Evolutionary conservation across 2,113 vertebrate genomes (phyloP), one percentile per base, ranked within the genome.

Genomic region (Seriola rivoliana): DNA sequence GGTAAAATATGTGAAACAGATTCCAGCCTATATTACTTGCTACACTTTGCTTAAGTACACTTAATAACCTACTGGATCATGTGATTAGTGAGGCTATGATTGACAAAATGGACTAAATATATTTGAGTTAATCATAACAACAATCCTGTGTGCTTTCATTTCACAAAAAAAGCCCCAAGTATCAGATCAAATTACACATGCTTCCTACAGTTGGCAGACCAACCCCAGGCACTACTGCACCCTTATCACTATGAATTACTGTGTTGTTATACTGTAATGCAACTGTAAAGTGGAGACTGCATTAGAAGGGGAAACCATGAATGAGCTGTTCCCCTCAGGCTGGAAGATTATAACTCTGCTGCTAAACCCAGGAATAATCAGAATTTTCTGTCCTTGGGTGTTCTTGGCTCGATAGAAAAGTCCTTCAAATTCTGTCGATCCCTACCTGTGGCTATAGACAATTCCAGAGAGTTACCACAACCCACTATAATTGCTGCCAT

Each of bases 391-490:
- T 82, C 85, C 88, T 89, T 85, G 85, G 78, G 73, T 82, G 34
- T 64, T 42, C 52, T 77, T 59, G 4, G 62, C 82, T 85, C 57
- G 11, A 84, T 88, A 78, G 68, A 75, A 86, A 89, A 82, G 82
- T 90, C 89, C 89, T 87, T 90, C 88, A 91, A 58, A 88, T 68
- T 80, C 73, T 75, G 80, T 86, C 81, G 79, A 74, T 83, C 69
- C 86, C 57, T 48, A 82, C 87, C 87, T 83, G 89, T 87, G 78
- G 89, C 84, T 65, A 75, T 11, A 62, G 79, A 84, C 65, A 84
- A 79, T 52, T 80, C 63, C 63, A 54, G 54, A 70, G 54, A 58
- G 60, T 68, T 75, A 60, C 80, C 81, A 78, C 16, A 65, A 65
- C 36, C 50, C 54, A 25, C 38, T 19, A 65, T 55, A 52, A 67